Evolutionary conservation across 2,113 vertebrate genomes (phyloP).

Genomic region (Prionailurus viverrinus): DNA sequence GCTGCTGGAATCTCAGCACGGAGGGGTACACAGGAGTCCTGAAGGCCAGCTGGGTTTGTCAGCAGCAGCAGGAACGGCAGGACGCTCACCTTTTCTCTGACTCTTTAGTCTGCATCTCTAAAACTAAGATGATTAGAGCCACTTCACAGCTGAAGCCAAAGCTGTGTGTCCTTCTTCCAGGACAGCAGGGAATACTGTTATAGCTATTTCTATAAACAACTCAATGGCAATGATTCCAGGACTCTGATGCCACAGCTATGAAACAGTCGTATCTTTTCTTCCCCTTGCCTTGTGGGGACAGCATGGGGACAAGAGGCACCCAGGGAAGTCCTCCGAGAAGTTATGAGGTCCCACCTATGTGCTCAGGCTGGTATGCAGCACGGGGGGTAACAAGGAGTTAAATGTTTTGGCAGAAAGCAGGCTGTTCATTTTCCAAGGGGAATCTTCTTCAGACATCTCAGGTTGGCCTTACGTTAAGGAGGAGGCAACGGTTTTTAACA

Average conservation of each 20-base stretch:
- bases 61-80: neutral
- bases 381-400: neutral
- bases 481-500: neutral
- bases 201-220: neutral
- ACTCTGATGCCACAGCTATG: neutral
- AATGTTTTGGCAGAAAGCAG: neutral
- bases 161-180: neutral
- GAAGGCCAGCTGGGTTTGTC: neutral
- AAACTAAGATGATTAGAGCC: neutral
- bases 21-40: neutral
- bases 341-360: accelerated
- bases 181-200: neutral
- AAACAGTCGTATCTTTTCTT: neutral
- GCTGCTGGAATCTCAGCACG: neutral
- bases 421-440: constrained; percentile 9
- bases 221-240: accelerated
- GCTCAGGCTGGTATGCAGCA: neutral
- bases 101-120: neutral
- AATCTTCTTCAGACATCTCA: neutral
- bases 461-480: constrained; percentile 51
- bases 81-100: neutral
- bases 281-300: neutral
- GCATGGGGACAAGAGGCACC: neutral
- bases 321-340: neutral
- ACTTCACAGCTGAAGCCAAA: neutral